phyloP scores from a whole-genome alignment of 1,140 invertebrate genomes.

The Leptestheria dahalacensis region DNA sequence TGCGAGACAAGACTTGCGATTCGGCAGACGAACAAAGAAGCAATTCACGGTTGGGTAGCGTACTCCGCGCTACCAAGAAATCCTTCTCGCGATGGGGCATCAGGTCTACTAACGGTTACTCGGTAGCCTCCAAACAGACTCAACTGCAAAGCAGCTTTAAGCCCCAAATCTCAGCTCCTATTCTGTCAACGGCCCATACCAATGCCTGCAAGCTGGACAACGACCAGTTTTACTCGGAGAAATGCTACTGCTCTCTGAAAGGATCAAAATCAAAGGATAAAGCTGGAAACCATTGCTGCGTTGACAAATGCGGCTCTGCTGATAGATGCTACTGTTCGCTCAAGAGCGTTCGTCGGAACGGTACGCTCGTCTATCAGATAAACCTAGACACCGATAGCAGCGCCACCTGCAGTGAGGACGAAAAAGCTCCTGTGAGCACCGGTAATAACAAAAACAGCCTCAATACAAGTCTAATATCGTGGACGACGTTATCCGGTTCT shows the following conservation, averaged over 20 bases:
- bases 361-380: slow-evolving; percentile 27
- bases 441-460: background rate
- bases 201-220: slow-evolving; percentile 35
- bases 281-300: slow-evolving; percentile 37
- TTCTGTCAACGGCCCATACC: background rate
- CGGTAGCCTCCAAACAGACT: background rate
- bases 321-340: slow-evolving; percentile 70
- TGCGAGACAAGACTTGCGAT: slow-evolving; percentile 21
- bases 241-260: slow-evolving; percentile 54
- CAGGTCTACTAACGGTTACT: background rate
- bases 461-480: slow-evolving; percentile 34
- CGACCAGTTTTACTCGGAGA: slow-evolving; percentile 55
- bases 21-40: slow-evolving; percentile 35
- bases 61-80: slow-evolving; percentile 22
- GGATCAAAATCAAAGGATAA: slow-evolving; percentile 53
- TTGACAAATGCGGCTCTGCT: slow-evolving; percentile 51
- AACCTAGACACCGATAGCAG: slow-evolving; percentile 26
- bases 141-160: background rate
- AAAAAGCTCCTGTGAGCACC: background rate
- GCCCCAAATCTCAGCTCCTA: background rate
- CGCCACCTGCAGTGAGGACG: slow-evolving; percentile 18
- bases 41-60: slow-evolving; percentile 34
- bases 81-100: slow-evolving; percentile 21
- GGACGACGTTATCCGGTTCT: slow-evolving; percentile 29
- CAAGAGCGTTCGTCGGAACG: slow-evolving; percentile 24